A percentile compares a stretch with the other conserved stretches of the same genome.
Conservation (phyloP, 2,888 invertebrate genomes). For the Sinodicranocentrus sp. region DNA sequence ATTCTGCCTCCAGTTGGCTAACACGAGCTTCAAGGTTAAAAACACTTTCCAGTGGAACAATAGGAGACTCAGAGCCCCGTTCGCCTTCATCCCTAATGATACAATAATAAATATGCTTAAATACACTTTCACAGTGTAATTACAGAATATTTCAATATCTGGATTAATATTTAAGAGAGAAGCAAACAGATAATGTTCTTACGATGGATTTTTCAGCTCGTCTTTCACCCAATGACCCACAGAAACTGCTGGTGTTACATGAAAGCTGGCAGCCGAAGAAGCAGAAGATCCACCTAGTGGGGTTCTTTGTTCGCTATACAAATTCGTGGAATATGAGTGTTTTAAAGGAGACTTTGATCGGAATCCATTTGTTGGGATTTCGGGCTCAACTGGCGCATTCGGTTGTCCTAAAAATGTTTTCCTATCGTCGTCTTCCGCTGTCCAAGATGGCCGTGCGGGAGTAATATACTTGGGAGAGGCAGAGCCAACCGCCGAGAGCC, state of each 20-base stretch:
- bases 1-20: conserved; percentile 81
- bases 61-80: conserved; percentile 49
- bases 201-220: conserved; percentile 63
- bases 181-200: too few relatives aligned
- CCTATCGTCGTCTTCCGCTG: conserved; percentile 39
- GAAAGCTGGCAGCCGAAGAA: conserved; percentile 17
- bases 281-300: neutral
- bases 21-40: conserved; percentile 77
- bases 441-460: conserved; percentile 51
- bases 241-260: conserved; percentile 49
- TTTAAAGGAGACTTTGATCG: conserved; percentile 58
- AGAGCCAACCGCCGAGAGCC: conserved; percentile 50
- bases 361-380: conserved; percentile 22
- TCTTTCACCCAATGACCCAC: conserved; percentile 62
- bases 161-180: too few relatives aligned
- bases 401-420: neutral
- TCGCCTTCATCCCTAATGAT: conserved; percentile 66
- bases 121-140: too few relatives aligned
- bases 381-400: neutral
- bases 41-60: conserved; percentile 75
- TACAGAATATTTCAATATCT: too few relatives aligned
- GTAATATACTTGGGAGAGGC: conserved; percentile 58
- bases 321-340: conserved; percentile 27
- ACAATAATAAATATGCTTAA: too few relatives aligned
- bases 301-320: conserved; percentile 52